Base-by-base conservation (phyloP, 2,797 vertebrate genomes). In the Phalanger gymnotis region DNA sequence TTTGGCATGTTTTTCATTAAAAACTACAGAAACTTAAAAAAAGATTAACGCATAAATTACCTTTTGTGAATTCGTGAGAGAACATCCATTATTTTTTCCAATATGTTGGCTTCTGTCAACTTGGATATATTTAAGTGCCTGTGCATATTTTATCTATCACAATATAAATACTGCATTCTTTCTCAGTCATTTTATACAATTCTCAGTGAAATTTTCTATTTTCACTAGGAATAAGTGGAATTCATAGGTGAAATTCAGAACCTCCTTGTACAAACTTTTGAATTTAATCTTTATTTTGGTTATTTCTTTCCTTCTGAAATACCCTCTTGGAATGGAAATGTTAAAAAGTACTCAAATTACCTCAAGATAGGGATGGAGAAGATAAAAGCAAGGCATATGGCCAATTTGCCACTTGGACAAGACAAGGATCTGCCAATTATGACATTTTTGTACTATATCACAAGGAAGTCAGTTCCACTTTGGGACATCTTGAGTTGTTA, bases 1-100 rank as follows among this genome's bases (percentile, higher is more conserved):
- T 58, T 54, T 92, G 4, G 90, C 31, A 57, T 52, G 57, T 57
- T 92, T 55, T 56, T 93, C 55, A 91, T 93, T 90, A 58, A 93
- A 53, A 91, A 95, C n/a, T n/a, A n/a, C 0, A 94, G 55, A 66
- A 66, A 90, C 13, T 57, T 92, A 51, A 4, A 95, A 93, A 61
- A 2, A 90, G 0, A 53, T 4, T 91, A 89, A 90, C 58, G 22
- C 13, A 57, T 81, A 93, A 93, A 91, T 61, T 27, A 73, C 40
- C 25, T 91, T 92, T 73, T 54, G 6, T 54, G 27, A 93, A 87
- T 81, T 81, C 40, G 27, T 81, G 47, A 47, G 56, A 90, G 3
- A 92, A 11, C 40, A 90, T 51, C n/a, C 34, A 2, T 25, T 54
- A 92, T 25, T 31, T 54, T 91, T 92, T 87, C 57, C 54, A 47